Percentiles rank a stretch among this genome's conserved stretches.
phyloP scores from a whole-genome alignment of 2,113 vertebrate species.

The Theropithecus gelada region DNA sequence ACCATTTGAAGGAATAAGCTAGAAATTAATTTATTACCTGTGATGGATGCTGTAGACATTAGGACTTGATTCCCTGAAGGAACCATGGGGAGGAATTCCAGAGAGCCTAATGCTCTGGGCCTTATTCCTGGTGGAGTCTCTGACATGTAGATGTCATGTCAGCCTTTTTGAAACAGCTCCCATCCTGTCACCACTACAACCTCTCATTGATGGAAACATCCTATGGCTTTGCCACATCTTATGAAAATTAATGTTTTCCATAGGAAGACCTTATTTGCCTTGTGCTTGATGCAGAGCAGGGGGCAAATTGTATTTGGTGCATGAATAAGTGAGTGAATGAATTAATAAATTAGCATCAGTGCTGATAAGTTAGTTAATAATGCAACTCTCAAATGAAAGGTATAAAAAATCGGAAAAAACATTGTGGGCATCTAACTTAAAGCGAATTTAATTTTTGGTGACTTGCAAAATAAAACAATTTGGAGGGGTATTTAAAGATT shows the following conservation, averaged over 20 bases:
- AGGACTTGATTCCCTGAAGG: not conserved
- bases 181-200: rapidly evolving
- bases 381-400: not conserved
- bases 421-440: not conserved
- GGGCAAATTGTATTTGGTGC: not conserved
- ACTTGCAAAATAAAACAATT: not conserved
- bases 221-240: not conserved
- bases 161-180: not conserved
- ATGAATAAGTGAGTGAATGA: not conserved
- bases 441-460: not conserved
- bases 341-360: not conserved
- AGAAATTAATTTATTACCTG: not conserved
- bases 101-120: rapidly evolving
- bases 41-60: no score
- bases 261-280: not conserved
- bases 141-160: rapidly evolving
- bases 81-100: not conserved
- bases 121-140: not conserved
- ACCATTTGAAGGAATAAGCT: not conserved
- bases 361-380: not conserved
- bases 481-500: not conserved
- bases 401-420: not conserved
- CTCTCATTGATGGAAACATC: not conserved
- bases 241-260: not conserved
- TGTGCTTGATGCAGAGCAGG: not conserved